These are phyloP conservation scores for Urocolius indicus DNA, from an alignment of 2,113 vertebrate genomes.

Conservation along the genomic window DNA sequence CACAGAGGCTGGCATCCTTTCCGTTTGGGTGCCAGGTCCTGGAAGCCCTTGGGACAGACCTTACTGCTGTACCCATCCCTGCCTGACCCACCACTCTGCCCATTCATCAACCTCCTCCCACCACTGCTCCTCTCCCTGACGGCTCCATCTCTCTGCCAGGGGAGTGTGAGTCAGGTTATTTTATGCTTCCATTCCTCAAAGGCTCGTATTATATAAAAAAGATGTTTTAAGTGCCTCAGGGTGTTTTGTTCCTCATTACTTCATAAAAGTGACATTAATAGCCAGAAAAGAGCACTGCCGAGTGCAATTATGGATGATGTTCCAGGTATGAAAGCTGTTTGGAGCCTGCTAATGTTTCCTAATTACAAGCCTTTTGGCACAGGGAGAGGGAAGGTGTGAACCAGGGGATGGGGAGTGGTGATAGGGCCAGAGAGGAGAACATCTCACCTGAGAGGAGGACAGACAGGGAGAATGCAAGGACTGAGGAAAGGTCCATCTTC, in stretches of 20 bases:
- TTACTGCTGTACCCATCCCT: not conserved
- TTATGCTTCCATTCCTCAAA: constrained; percentile 83
- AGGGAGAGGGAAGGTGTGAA: constrained; percentile 61
- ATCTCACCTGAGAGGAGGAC: constrained; percentile 15
- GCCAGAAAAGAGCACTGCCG: constrained; percentile 84
- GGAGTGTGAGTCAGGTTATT: constrained; percentile 75
- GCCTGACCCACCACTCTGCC: not conserved
- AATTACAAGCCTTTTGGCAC: constrained; percentile 84
- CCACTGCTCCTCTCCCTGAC: not conserved
- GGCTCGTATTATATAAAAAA: constrained; percentile 80
- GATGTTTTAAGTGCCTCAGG: constrained; percentile 85
- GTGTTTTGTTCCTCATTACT: constrained; percentile 88
- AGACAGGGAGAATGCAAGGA: not conserved
- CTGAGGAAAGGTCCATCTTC: not conserved
- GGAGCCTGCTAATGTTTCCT: constrained; percentile 85
- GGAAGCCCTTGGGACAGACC: fast-evolving
- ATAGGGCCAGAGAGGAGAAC: not conserved
- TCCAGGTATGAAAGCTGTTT: constrained; percentile 86
- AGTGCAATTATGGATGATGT: constrained; percentile 85
- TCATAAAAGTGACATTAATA: constrained; percentile 89
- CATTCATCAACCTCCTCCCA: not conserved
- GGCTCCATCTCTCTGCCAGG: constrained; percentile 44
- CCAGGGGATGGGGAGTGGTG: constrained; percentile 15
- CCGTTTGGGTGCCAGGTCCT: not conserved
- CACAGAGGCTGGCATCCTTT: not conserved